phyloP scores from a whole-genome alignment of 2,797 vertebrate species.

The Hydrocynus forskahlii region DNA sequence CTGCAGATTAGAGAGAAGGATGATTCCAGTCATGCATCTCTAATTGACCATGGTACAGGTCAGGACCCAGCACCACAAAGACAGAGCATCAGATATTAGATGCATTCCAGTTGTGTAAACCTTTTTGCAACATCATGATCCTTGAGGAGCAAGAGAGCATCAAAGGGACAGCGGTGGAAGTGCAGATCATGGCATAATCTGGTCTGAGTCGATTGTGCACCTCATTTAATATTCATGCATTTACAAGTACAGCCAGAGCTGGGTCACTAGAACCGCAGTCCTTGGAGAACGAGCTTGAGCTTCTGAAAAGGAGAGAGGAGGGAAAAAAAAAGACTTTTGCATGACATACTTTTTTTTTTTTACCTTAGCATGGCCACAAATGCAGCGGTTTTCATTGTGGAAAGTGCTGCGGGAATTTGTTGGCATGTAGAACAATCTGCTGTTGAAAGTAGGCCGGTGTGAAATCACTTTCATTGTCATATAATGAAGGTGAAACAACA shows the following conservation, averaged over 20 bases:
- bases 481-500: neutral
- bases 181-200: slow-evolving; percentile 3
- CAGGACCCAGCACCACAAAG: no score
- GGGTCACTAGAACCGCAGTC: slow-evolving; percentile 7
- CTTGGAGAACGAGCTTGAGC: slow-evolving; percentile 11
- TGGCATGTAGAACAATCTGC: neutral
- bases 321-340: slow-evolving; percentile 11
- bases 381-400: neutral
- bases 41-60: no score
- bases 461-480: neutral
- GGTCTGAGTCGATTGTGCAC: slow-evolving; percentile 44
- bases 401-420: neutral
- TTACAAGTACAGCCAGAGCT: slow-evolving; percentile 41
- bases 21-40: no score
- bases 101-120: no score
- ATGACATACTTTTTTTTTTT: slow-evolving; percentile 22
- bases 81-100: no score
- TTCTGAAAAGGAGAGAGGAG: neutral
- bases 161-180: neutral
- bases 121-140: neutral
- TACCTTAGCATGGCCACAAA: slow-evolving; percentile 5
- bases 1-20: no score
- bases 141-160: neutral
- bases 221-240: slow-evolving; percentile 69
- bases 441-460: neutral